phyloP scores from a whole-genome alignment of 2,888 invertebrate species.

The Agelastica alni region DNA sequence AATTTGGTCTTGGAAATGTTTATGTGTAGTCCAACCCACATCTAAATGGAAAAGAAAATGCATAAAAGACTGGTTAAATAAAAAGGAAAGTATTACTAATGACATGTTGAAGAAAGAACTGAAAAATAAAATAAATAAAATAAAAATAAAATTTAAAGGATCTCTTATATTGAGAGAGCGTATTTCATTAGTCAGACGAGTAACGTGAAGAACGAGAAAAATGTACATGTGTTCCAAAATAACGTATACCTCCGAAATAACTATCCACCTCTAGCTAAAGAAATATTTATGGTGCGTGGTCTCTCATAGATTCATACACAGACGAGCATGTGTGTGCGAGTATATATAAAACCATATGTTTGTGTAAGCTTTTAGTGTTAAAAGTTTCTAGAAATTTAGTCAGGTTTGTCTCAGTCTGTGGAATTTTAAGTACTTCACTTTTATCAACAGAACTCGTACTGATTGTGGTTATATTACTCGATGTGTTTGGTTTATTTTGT shows the following conservation, averaged over 20 bases:
- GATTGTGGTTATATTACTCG: not conserved
- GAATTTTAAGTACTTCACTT: slow-evolving; percentile 11
- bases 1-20: too few relatives aligned
- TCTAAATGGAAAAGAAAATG: too few relatives aligned
- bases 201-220: too few relatives aligned
- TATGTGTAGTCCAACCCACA: too few relatives aligned
- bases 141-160: too few relatives aligned
- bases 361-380: slow-evolving; percentile 17
- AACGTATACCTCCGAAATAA: not conserved
- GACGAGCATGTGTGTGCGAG: slow-evolving; percentile 10
- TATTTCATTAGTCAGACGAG: too few relatives aligned
- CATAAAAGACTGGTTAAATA: too few relatives aligned
- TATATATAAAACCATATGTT: slow-evolving; percentile 19
- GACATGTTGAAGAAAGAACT: too few relatives aligned
- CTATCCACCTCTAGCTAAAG: slow-evolving; percentile 3
- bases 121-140: too few relatives aligned
- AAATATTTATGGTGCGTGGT: slow-evolving; percentile 25
- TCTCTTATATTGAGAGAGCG: too few relatives aligned
- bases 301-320: slow-evolving; percentile 21
- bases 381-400: slow-evolving; percentile 13
- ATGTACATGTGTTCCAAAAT: too few relatives aligned
- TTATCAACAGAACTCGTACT: slow-evolving; percentile 3
- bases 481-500: not conserved
- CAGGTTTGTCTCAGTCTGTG: slow-evolving; percentile 7
- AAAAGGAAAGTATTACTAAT: too few relatives aligned